Evolutionary conservation across 2,113 vertebrate species (phyloP).

Genomic region (Plestiodon gilberti): DNA sequence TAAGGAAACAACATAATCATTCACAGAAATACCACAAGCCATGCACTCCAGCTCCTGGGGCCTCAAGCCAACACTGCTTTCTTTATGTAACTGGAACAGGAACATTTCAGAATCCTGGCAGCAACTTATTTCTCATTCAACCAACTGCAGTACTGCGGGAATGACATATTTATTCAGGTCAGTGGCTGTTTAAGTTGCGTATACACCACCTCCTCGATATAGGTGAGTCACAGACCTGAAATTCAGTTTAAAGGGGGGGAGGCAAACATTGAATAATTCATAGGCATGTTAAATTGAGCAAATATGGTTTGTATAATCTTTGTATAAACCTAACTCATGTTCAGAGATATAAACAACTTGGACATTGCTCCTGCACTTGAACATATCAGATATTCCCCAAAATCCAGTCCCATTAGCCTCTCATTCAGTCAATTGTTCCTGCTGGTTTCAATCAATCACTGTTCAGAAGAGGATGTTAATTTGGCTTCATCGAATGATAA

Average conservation of each 20-base stretch:
- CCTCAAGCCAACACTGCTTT: background rate
- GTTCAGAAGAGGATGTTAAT: no score
- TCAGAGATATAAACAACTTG: background rate
- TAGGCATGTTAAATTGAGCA: background rate
- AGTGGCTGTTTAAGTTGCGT: background rate
- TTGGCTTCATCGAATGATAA: no score
- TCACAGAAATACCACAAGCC: background rate
- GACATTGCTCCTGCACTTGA: background rate
- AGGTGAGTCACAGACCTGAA: background rate
- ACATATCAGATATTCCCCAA: background rate
- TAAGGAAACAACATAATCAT: background rate
- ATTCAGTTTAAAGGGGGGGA: background rate
- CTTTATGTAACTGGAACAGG: constrained; percentile 8
- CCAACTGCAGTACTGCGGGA: background rate
- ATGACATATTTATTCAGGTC: background rate
- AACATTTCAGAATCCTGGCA: background rate
- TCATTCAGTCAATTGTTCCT: background rate
- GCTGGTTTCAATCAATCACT: no score
- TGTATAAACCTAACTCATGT: background rate
- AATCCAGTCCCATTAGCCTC: background rate
- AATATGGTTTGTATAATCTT: background rate
- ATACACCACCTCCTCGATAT: background rate
- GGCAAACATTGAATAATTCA: background rate
- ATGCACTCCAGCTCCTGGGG: background rate
- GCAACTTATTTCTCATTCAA: background rate